Evolutionary conservation across 1,140 invertebrate species (phyloP).

Genomic region (Macrocentrus cingulum): DNA sequence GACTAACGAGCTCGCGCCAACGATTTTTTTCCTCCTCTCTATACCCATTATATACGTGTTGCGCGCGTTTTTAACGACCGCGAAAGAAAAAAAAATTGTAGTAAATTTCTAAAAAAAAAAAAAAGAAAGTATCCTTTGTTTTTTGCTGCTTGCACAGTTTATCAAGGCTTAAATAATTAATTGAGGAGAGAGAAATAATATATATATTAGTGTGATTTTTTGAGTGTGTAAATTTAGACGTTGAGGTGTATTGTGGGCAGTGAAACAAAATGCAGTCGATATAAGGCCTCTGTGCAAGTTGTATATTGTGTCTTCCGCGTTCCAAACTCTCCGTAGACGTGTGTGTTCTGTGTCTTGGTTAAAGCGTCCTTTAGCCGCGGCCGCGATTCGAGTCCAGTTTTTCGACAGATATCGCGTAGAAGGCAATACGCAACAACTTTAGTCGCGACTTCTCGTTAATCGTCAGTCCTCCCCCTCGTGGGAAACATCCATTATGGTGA

Average conservation of each 20-base stretch:
- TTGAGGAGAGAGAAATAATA: too few relatives aligned
- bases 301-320: conserved; percentile 13
- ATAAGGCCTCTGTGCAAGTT: conserved; percentile 9
- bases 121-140: too few relatives aligned
- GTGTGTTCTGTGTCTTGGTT: conserved; percentile 2
- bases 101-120: neutral
- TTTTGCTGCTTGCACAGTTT: too few relatives aligned
- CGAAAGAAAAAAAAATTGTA: neutral
- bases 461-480: conserved; percentile 29
- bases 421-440: conserved; percentile 4
- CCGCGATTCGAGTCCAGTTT: conserved; percentile 11
- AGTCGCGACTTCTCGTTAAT: conserved; percentile 21
- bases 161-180: too few relatives aligned
- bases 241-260: neutral
- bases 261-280: conserved; percentile 3
- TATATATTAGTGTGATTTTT: too few relatives aligned
- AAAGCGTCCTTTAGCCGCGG: conserved; percentile 1
- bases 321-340: conserved; percentile 5
- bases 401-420: conserved; percentile 1
- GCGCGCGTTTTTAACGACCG: too few relatives aligned
- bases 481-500: conserved; percentile 22
- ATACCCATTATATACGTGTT: neutral
- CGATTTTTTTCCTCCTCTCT: neutral
- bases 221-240: conserved; percentile 5
- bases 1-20: conserved; percentile 42